phyloP scores from a whole-genome alignment of 37 sponge, comb jelly and placozoan species.

The Amphimedon queenslandica region DNA sequence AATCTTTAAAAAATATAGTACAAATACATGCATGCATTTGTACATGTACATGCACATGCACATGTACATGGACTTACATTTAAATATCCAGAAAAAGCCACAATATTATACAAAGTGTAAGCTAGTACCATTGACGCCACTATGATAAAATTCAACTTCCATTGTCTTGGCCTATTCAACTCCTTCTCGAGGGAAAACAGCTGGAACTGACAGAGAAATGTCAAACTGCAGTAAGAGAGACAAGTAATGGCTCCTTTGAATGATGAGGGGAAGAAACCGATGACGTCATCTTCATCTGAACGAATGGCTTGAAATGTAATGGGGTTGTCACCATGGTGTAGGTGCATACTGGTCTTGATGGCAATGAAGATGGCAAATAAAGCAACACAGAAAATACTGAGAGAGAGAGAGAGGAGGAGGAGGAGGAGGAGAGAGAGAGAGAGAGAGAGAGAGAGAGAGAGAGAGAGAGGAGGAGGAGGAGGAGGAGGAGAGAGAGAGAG shows the following conservation, averaged over 20 bases:
- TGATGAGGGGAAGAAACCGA: neutral
- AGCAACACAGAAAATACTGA: conserved; percentile 29
- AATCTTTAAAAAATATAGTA: neutral
- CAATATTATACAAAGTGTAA: conserved; percentile 47
- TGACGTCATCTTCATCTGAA: neutral
- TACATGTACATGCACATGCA: conserved; percentile 30
- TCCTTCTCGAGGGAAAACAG: conserved; percentile 68
- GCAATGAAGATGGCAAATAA: conserved; percentile 16
- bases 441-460: too few species aligned
- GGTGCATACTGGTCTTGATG: conserved; percentile 1
- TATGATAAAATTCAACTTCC: conserved; percentile 26
- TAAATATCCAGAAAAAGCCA: conserved; percentile 53
- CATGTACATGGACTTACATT: conserved; percentile 32
- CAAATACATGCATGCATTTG: neutral
- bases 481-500: neutral
- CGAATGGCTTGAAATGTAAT: neutral
- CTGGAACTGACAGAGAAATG: conserved; percentile 81
- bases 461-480: too few species aligned
- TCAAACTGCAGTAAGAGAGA: conserved; percentile 61
- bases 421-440: neutral
- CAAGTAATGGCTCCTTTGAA: conserved; percentile 22
- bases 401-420: conserved; percentile 1
- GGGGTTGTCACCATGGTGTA: neutral
- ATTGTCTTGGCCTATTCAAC: conserved; percentile 25
- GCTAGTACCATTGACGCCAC: conserved; percentile 37